A percentile compares a stretch with the other conserved stretches of the same genome.
These are phyloP conservation scores for Hippoglossus stenolepis DNA, from an alignment of 2,113 vertebrate species.

Conservation along the genomic window DNA sequence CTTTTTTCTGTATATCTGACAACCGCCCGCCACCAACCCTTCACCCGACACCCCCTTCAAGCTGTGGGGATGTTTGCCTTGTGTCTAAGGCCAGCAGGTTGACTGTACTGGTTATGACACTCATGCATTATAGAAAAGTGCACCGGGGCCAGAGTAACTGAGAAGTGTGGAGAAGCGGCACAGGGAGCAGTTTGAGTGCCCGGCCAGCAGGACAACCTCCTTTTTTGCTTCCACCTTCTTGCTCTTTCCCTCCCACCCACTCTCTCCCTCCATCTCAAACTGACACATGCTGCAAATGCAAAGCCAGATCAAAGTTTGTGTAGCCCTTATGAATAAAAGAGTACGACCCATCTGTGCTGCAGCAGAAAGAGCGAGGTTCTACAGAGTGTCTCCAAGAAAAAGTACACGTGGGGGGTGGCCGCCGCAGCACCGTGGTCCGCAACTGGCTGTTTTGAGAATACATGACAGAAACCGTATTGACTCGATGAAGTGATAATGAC, in stretches of 20 bases:
- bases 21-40: neutral
- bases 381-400: constrained; percentile 36
- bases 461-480: constrained; percentile 44
- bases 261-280: constrained; percentile 34
- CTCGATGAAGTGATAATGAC: constrained; percentile 54
- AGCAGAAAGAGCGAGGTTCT: constrained; percentile 44
- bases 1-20: constrained; percentile 30
- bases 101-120: constrained; percentile 52
- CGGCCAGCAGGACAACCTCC: constrained; percentile 49
- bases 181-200: constrained; percentile 30
- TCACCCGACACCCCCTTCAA: neutral
- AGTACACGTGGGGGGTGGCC: constrained; percentile 7
- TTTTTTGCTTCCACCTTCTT: constrained; percentile 17
- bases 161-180: constrained; percentile 25
- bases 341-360: constrained; percentile 75
- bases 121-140: constrained; percentile 66
- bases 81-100: constrained; percentile 39
- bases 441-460: constrained; percentile 44
- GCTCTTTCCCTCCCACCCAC: constrained; percentile 6
- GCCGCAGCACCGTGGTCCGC: neutral
- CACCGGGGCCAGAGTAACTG: constrained; percentile 19
- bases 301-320: constrained; percentile 78
- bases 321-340: constrained; percentile 81
- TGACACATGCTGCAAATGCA: constrained; percentile 65
- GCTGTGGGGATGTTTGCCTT: constrained; percentile 25